A percentile compares a stretch with the other conserved stretches of the same genome.
These are phyloP conservation scores for Tupaia chinensis DNA, from an alignment of 2,113 vertebrate species.

Conservation along the genomic window DNA sequence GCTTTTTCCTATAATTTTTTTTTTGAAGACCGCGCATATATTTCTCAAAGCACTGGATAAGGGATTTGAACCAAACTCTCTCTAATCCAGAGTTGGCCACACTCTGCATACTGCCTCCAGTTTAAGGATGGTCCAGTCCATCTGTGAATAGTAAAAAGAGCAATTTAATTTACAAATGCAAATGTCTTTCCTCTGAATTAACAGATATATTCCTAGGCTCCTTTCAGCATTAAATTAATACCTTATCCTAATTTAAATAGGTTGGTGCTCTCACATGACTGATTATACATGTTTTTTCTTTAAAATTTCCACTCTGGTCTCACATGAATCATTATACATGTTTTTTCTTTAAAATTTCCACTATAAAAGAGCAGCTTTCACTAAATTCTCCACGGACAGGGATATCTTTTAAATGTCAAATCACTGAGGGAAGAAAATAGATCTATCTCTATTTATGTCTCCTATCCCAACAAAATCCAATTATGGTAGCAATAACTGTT, in stretches of 20 bases:
- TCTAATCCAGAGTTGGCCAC: background rate
- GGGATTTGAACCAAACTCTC: background rate
- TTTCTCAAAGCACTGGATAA: background rate
- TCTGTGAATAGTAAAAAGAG: constrained; percentile 3
- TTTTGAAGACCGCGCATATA: background rate
- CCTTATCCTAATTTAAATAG: constrained; percentile 46
- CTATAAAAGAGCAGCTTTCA: constrained; percentile 66
- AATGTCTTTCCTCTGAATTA: background rate
- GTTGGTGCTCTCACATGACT: constrained; percentile 48
- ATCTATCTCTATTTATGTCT: constrained; percentile 77
- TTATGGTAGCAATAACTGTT: constrained; percentile 63
- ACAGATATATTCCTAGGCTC: background rate
- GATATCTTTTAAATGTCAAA: constrained; percentile 72
- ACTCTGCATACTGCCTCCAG: background rate
- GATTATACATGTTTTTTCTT: constrained; percentile 43
- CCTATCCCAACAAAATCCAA: constrained; percentile 61
- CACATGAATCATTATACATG: constrained; percentile 25
- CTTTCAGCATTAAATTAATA: constrained; percentile 59
- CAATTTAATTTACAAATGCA: constrained; percentile 35
- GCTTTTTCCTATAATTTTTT: background rate
- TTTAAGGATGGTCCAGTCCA: background rate
- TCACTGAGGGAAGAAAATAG: constrained; percentile 71
- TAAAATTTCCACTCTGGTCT: constrained; percentile 38
- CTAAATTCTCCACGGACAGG: constrained; percentile 62
- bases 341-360: constrained; percentile 50